Conservation (phyloP, 2,888 invertebrate genomes). For the Morpho helenor region DNA sequence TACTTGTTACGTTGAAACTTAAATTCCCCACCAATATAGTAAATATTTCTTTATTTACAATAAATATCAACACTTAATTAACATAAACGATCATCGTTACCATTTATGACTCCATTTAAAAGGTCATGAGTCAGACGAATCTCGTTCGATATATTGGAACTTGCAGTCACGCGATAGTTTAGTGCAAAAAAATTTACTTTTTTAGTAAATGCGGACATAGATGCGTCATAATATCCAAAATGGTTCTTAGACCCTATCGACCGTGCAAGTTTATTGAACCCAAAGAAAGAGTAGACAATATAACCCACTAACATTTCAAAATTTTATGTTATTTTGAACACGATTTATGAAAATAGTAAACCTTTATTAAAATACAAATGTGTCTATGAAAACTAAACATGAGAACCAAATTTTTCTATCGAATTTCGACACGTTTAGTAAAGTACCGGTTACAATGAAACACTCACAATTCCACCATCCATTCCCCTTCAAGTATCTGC, state of each 20-base stretch:
- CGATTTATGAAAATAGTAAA: no score
- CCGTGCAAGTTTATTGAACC: slow-evolving; percentile 70
- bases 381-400: no score
- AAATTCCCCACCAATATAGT: no score
- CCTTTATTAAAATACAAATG: no score
- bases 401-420: not conserved
- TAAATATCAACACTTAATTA: no score
- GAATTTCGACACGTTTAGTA: slow-evolving; percentile 59
- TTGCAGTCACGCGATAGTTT: not conserved
- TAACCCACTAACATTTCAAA: not conserved
- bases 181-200: not conserved
- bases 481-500: slow-evolving; percentile 93
- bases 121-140: slow-evolving; percentile 2
- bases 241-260: slow-evolving; percentile 44
- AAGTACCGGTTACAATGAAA: slow-evolving; percentile 53
- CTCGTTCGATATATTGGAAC: not conserved
- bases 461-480: slow-evolving; percentile 99
- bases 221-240: slow-evolving; percentile 33
- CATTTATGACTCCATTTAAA: no score
- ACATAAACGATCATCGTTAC: no score
- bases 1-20: no score
- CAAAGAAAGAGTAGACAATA: slow-evolving; percentile 17
- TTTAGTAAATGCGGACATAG: slow-evolving; percentile 13
- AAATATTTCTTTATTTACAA: no score
- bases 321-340: no score